Percentiles rank a stretch among this genome's conserved stretches.
Conservation (phyloP, 1,140 invertebrate genomes). For the Idris sp. region DNA sequence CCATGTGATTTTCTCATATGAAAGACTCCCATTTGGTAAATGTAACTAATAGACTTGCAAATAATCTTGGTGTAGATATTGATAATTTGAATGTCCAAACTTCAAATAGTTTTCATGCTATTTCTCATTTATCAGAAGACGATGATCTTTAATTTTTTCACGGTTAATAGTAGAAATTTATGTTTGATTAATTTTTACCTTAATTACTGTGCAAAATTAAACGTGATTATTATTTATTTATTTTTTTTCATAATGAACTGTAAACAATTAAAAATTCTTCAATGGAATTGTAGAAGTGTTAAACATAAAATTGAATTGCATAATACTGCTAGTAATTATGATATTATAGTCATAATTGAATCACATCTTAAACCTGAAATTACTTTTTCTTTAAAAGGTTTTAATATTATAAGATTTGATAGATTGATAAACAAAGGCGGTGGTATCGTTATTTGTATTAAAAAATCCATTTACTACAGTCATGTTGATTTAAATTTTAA, state of each 20-base stretch:
- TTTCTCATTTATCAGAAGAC: no score
- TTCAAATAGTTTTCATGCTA: no score
- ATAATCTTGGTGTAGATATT: no score
- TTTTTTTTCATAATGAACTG: constrained; percentile 2
- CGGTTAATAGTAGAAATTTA: no score
- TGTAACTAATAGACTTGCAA: no score
- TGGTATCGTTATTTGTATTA: neutral
- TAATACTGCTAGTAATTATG: constrained; percentile 2
- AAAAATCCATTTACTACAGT: neutral
- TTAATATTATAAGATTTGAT: constrained; percentile 8
- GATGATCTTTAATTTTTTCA: no score
- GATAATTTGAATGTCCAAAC: no score
- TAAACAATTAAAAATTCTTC: constrained; percentile 2
- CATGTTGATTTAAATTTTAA: constrained; percentile 2
- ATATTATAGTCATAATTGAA: constrained; percentile 3
- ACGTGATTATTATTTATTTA: constrained; percentile 3
- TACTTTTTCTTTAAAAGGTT: constrained; percentile 1
- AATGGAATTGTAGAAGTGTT: constrained; percentile 9
- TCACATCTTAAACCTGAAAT: neutral
- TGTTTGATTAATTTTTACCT: no score
- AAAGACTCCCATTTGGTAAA: no score
- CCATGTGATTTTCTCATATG: no score
- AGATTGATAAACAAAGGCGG: neutral
- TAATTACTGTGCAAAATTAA: no score
- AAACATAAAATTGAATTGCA: constrained; percentile 4